Evolutionary conservation across 1,140 invertebrate genomes (phyloP).

Genomic region (Saccostrea echinata): DNA sequence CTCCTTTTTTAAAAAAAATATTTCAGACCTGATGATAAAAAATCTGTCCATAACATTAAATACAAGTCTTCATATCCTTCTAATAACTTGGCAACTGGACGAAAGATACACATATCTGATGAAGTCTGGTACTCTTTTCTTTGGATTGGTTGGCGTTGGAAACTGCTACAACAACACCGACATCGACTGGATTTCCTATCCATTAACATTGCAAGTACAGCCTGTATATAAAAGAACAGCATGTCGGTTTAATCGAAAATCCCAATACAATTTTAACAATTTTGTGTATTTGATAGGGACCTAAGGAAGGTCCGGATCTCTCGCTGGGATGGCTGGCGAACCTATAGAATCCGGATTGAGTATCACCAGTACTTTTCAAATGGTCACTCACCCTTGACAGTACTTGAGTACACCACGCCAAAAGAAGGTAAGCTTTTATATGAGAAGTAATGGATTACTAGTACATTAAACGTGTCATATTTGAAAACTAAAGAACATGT

Average conservation of each 20-base stretch:
- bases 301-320: background rate
- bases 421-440: background rate
- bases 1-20: too few relatives aligned
- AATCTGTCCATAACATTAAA: background rate
- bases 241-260: too few relatives aligned
- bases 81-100: background rate
- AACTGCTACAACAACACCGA: background rate
- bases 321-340: background rate
- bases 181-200: background rate
- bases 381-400: background rate
- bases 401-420: background rate
- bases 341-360: background rate
- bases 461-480: background rate
- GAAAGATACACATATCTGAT: background rate
- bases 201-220: background rate
- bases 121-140: background rate
- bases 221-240: background rate
- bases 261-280: too few relatives aligned
- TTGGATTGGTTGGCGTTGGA: background rate
- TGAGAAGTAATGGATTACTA: background rate
- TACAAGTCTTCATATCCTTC: background rate
- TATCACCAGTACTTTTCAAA: background rate
- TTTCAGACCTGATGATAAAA: background rate
- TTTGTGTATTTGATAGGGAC: background rate
- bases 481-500: background rate